These are phyloP conservation scores for Limnephilus auricula DNA, from an alignment of 2,888 invertebrate genomes.

Conservation along the genomic window DNA sequence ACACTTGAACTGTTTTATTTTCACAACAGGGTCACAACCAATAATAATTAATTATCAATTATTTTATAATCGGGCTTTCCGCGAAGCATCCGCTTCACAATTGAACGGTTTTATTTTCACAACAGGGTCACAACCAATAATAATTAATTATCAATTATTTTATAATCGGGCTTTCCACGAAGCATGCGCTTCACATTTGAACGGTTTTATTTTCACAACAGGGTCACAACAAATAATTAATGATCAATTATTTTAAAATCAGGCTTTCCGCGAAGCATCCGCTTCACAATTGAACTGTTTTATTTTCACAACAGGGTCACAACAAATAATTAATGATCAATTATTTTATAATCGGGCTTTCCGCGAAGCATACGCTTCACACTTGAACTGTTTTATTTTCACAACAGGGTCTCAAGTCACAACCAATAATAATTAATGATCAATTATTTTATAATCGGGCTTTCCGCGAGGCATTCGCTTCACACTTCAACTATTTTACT, in stretches of 20 bases:
- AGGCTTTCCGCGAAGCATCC: constrained; percentile 6
- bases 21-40: neutral
- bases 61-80: neutral
- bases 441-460: neutral
- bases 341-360: no score
- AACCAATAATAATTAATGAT: neutral
- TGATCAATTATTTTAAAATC: neutral
- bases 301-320: neutral
- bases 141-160: no score
- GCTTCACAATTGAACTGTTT: neutral
- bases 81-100: neutral
- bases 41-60: neutral
- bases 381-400: no score
- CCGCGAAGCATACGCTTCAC: no score
- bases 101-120: neutral
- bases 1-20: no score
- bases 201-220: no score
- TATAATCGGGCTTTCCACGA: no score
- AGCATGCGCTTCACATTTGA: no score
- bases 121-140: no score
- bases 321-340: no score
- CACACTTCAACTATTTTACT: constrained; percentile 8
- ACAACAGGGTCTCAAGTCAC: neutral
- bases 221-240: constrained; percentile 16
- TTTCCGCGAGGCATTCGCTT: constrained; percentile 2